phyloP scores from a whole-genome alignment of 1,140 invertebrate species.

The Ylistrum balloti region DNA sequence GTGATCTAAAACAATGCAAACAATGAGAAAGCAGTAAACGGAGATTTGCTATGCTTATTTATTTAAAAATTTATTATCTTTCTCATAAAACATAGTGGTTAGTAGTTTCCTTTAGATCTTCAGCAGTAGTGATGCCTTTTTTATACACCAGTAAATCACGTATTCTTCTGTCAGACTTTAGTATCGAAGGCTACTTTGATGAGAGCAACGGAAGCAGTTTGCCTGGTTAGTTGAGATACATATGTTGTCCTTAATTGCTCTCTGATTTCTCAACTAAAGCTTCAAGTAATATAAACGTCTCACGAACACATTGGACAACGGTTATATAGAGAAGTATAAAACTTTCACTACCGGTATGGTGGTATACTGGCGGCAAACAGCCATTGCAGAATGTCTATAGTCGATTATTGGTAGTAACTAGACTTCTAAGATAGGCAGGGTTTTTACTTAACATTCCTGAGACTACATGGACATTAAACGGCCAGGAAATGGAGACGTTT shows the following conservation, averaged over 20 bases:
- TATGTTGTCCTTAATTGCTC: background rate
- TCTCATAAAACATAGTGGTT: no score
- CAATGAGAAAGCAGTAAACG: no score
- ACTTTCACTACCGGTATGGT: background rate
- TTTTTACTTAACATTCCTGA: background rate
- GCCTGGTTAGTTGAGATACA: background rate
- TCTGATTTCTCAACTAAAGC: background rate
- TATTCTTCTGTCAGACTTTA: background rate
- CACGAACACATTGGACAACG: background rate
- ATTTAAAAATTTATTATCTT: no score
- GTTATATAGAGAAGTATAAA: background rate
- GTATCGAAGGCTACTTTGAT: background rate
- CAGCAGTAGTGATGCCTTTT: no score
- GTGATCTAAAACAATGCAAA: no score
- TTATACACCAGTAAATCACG: no score
- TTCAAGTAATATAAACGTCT: background rate
- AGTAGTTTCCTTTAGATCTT: no score
- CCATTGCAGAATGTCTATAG: background rate
- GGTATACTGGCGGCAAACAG: background rate
- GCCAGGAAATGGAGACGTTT: slow-evolving; percentile 24
- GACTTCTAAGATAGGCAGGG: background rate
- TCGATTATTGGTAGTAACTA: background rate
- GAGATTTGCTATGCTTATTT: no score
- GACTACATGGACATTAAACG: slow-evolving; percentile 13
- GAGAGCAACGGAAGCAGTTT: background rate